Evolutionary conservation across 2,888 invertebrate species (phyloP).

Genomic region (Argyresthia goedartella): DNA sequence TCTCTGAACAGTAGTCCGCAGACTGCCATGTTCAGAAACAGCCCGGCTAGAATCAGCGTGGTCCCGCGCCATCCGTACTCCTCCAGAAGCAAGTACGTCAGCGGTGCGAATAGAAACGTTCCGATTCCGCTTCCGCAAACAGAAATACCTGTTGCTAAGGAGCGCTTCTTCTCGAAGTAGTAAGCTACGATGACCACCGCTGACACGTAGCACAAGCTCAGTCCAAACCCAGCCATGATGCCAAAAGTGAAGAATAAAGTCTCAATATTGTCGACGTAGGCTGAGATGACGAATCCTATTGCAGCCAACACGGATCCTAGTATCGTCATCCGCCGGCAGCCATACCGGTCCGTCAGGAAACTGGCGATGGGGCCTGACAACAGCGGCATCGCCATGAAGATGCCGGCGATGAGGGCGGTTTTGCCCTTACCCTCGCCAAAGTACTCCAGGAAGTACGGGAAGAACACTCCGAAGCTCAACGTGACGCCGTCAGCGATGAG

Average conservation of each 20-base stretch:
- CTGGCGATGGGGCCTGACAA: slow-evolving; percentile 88
- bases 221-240: slow-evolving; percentile 85
- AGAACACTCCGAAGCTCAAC: slow-evolving; percentile 93
- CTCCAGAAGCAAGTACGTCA: slow-evolving; percentile 79
- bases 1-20: slow-evolving; percentile 88
- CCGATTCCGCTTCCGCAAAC: slow-evolving; percentile 92
- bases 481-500: slow-evolving; percentile 93
- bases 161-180: slow-evolving; percentile 87
- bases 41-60: slow-evolving; percentile 83
- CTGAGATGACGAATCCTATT: slow-evolving; percentile 82
- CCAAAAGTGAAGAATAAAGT: slow-evolving; percentile 87
- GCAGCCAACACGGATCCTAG: slow-evolving; percentile 83
- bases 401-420: slow-evolving; percentile 90
- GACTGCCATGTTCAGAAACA: slow-evolving; percentile 85
- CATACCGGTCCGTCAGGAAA: slow-evolving; percentile 85
- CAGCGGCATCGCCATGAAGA: slow-evolving; percentile 93
- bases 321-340: slow-evolving; percentile 84
- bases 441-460: slow-evolving; percentile 85
- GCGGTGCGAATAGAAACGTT: slow-evolving; percentile 87
- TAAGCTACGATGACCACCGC: slow-evolving; percentile 92
- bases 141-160: slow-evolving; percentile 87
- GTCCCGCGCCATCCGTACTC: slow-evolving; percentile 89
- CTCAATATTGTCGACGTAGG: slow-evolving; percentile 81
- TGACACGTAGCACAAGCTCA: slow-evolving; percentile 90
- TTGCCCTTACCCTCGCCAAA: slow-evolving; percentile 88